Conservation (phyloP, 1,140 invertebrate species). For the Sitophilus oryzae region DNA sequence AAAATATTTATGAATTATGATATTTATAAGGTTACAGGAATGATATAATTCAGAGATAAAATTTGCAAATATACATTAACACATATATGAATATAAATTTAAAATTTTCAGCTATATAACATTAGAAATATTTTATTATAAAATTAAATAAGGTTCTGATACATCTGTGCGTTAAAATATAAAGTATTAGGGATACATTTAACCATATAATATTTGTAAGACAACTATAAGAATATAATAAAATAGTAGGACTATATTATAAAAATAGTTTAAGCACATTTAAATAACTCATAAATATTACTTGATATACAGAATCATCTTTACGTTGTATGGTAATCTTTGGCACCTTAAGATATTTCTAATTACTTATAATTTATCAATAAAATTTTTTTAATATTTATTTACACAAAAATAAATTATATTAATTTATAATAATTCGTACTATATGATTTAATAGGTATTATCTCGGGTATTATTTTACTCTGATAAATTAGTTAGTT, state of each 20-base stretch:
- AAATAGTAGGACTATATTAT: conserved; percentile 6
- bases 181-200: no score
- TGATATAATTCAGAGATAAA: conserved; percentile 7
- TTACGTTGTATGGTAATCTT: conserved; percentile 14
- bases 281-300: conserved; percentile 9
- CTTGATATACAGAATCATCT: not conserved
- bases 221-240: conserved; percentile 4
- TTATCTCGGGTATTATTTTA: no score
- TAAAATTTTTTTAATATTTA: not conserved
- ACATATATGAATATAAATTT: conserved; percentile 13
- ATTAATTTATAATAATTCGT: not conserved
- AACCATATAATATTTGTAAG: not conserved
- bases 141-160: no score
- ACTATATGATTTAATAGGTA: no score
- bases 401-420: not conserved
- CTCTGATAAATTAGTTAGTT: no score
- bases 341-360: conserved; percentile 13
- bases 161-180: no score
- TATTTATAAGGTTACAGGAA: conserved; percentile 5
- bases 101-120: conserved; percentile 18
- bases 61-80: conserved; percentile 3
- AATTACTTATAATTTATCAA: not conserved
- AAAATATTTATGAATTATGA: conserved; percentile 4
- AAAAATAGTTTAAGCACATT: conserved; percentile 3
- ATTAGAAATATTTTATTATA: conserved; percentile 8